These are phyloP conservation scores for Yponomeuta malinellus DNA, from an alignment of 2,888 invertebrate genomes.

Conservation along the genomic window DNA sequence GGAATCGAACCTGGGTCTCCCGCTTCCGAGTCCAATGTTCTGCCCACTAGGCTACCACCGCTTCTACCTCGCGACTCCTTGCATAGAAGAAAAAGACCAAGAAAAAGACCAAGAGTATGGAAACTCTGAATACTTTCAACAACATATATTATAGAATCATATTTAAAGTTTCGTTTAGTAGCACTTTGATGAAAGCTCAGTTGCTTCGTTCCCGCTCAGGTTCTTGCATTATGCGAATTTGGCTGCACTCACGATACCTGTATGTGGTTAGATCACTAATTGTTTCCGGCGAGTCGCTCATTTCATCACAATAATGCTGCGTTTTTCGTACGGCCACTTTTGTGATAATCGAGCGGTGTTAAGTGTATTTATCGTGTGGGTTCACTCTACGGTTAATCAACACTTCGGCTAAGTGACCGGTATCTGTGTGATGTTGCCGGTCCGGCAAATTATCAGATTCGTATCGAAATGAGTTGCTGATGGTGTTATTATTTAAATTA, in stretches of 20 bases:
- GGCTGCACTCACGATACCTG: background rate
- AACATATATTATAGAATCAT: too few species aligned
- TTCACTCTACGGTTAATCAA: conserved; percentile 39
- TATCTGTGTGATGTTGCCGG: conserved; percentile 30
- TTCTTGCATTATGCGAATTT: background rate
- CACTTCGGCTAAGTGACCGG: conserved; percentile 40
- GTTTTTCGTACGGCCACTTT: background rate
- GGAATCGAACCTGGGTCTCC: too few species aligned
- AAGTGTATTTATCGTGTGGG: conserved; percentile 18
- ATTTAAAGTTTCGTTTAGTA: too few species aligned
- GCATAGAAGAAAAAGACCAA: too few species aligned
- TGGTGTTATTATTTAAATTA: background rate
- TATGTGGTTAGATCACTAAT: background rate
- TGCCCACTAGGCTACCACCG: too few species aligned
- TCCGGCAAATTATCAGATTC: conserved; percentile 3
- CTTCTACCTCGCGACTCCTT: too few species aligned
- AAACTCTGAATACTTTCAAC: too few species aligned
- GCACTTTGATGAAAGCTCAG: too few species aligned
- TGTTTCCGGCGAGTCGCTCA: background rate
- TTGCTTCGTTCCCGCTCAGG: background rate
- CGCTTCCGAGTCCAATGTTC: too few species aligned
- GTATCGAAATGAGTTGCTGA: background rate
- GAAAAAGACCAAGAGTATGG: too few species aligned
- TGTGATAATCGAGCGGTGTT: conserved; percentile 9
- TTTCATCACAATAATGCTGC: background rate